Percentiles rank a stretch among this genome's conserved stretches.
These are phyloP conservation scores for Gastrophysa polygoni DNA, from an alignment of 2,888 invertebrate genomes.

Conservation along the genomic window DNA sequence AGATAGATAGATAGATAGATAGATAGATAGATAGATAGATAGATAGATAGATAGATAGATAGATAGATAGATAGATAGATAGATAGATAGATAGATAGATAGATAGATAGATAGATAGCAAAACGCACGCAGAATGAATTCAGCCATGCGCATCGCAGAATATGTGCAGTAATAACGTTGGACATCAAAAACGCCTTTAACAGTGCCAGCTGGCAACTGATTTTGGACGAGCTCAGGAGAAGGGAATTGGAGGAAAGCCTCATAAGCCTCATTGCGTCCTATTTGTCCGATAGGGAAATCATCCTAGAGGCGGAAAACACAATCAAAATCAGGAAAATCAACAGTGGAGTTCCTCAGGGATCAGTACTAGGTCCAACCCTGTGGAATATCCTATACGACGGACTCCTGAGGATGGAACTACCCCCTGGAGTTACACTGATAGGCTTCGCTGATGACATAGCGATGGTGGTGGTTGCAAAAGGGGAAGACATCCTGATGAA, in stretches of 20 bases:
- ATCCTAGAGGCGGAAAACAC: conserved; percentile 6
- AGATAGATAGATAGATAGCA: background rate
- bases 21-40: too few species aligned
- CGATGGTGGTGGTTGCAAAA: background rate
- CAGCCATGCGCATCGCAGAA: background rate
- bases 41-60: too few species aligned
- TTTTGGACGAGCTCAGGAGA: conserved; percentile 12
- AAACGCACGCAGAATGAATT: background rate
- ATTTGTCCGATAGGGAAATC: conserved; percentile 12
- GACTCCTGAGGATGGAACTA: conserved; percentile 1
- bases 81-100: background rate
- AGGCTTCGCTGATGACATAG: conserved; percentile 18
- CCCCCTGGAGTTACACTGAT: conserved; percentile 13
- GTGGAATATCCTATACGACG: conserved; percentile 19
- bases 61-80: too few species aligned
- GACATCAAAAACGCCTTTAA: conserved; percentile 2
- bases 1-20: too few species aligned
- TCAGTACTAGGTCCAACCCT: conserved; percentile 20
- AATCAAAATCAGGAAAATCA: background rate
- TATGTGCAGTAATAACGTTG: background rate
- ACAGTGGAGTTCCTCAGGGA: conserved; percentile 23
- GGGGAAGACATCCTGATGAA: background rate
- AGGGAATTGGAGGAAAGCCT: conserved; percentile 16
- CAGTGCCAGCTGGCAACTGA: conserved; percentile 6
- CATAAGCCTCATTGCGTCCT: conserved; percentile 9